Conservation (phyloP, 2,888 invertebrate species). For the Dendrolimus pini region DNA sequence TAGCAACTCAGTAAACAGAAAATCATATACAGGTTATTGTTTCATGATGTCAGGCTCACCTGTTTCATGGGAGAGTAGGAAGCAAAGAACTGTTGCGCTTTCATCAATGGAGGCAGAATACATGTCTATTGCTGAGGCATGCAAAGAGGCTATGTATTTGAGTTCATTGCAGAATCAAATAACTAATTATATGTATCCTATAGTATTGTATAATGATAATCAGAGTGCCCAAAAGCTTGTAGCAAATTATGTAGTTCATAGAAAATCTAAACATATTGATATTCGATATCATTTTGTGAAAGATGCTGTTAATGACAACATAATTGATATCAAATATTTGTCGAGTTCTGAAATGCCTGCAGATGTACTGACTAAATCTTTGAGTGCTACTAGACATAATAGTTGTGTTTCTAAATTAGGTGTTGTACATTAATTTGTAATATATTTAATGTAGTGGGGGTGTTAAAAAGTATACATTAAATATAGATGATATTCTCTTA, state of each 20-base stretch:
- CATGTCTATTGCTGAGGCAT: conserved; percentile 9
- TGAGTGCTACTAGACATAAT: too few species aligned
- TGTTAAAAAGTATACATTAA: too few species aligned
- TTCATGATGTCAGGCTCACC: conserved; percentile 5
- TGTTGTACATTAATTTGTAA: too few species aligned
- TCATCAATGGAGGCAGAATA: conserved; percentile 10
- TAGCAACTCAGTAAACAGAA: conserved; percentile 5
- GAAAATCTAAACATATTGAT: too few species aligned
- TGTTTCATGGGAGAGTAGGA: conserved; percentile 9
- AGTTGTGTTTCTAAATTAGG: too few species aligned
- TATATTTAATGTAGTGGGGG: too few species aligned
- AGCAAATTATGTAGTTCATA: conserved; percentile 11
- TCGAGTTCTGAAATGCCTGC: too few species aligned
- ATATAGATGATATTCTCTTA: too few species aligned
- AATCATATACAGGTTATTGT: conserved; percentile 10
- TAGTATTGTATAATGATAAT: conserved; percentile 12
- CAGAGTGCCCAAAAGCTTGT: conserved; percentile 13
- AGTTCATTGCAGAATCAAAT: conserved; percentile 11
- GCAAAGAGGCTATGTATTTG: conserved; percentile 16
- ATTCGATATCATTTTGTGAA: too few species aligned
- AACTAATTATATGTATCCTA: conserved; percentile 3
- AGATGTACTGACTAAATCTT: too few species aligned
- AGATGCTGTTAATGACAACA: too few species aligned
- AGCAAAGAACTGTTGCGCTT: conserved; percentile 6
- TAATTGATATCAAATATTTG: too few species aligned